These are phyloP conservation scores for Rhopilema esculentum DNA, from an alignment of 30 jellyfish, hydroid and myxozoan genomes.

Conservation along the genomic window DNA sequence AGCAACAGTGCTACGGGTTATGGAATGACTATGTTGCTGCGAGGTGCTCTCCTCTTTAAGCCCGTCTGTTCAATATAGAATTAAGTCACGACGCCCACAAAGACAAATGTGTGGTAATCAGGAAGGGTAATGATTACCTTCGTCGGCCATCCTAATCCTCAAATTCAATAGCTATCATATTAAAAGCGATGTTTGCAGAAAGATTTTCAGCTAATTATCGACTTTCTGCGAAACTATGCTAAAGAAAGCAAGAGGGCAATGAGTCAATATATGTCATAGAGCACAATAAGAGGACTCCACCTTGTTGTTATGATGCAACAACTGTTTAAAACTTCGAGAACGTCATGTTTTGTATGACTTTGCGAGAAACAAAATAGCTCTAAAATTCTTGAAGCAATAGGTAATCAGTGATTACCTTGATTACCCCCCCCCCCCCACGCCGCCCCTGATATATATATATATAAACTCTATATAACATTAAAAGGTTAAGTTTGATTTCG, in stretches of 20 bases:
- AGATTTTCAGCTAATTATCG: not conserved
- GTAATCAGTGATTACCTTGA: not conserved
- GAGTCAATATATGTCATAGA: conserved; percentile 16
- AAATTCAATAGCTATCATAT: not conserved
- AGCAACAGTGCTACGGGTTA: not conserved
- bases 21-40: conserved; percentile 18
- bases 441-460: no score
- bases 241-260: conserved; percentile 5
- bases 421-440: not conserved
- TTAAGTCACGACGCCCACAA: conserved; percentile 17
- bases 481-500: no score
- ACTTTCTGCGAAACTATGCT: conserved; percentile 1
- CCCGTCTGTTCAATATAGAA: not conserved
- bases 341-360: not conserved
- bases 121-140: not conserved
- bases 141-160: not conserved
- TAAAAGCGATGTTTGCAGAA: not conserved
- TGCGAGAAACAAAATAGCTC: not conserved
- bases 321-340: not conserved
- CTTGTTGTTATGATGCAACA: not conserved
- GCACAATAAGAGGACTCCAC: conserved; percentile 11
- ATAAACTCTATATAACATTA: no score
- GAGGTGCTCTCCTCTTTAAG: conserved; percentile 13
- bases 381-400: not conserved
- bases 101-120: not conserved